phyloP scores from a whole-genome alignment of 2,797 vertebrate species.

The Microctenopoma lineatum region DNA sequence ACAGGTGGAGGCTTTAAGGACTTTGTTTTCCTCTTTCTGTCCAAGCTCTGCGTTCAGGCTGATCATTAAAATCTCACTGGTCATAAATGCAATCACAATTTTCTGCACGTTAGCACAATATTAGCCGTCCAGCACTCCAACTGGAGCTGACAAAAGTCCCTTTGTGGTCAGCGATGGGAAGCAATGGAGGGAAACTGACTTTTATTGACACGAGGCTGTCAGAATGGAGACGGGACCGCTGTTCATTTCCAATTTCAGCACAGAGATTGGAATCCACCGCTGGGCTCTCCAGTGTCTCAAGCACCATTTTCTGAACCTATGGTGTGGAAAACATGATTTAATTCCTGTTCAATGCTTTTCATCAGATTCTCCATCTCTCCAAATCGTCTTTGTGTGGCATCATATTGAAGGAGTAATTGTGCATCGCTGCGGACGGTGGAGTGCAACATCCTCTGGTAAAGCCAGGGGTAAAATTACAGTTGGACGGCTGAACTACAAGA shows the following conservation, averaged over 20 bases:
- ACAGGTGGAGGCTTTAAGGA: constrained; percentile 57
- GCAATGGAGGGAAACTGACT: constrained; percentile 79
- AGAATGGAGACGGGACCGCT: constrained; percentile 76
- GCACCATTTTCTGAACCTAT: constrained; percentile 80
- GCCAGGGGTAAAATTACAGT: constrained; percentile 46
- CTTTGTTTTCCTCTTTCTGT: constrained; percentile 30
- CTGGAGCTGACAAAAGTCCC: constrained; percentile 65
- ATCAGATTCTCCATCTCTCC: constrained; percentile 78
- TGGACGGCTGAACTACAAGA: constrained; percentile 6
- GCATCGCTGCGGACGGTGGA: constrained; percentile 70
- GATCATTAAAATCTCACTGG: constrained; percentile 24
- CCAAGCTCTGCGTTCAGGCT: constrained; percentile 17
- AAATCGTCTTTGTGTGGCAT: constrained; percentile 76
- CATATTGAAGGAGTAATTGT: constrained; percentile 77
- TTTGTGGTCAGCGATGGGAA: constrained; percentile 70
- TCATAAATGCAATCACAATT: constrained; percentile 29
- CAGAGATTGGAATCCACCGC: constrained; percentile 79
- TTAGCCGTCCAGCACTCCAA: constrained; percentile 36
- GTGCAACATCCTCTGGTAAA: constrained; percentile 67
- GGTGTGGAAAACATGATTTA: constrained; percentile 83
- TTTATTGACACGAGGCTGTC: constrained; percentile 81
- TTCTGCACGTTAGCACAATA: constrained; percentile 51
- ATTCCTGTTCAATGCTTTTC: constrained; percentile 82
- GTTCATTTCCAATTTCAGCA: constrained; percentile 83
- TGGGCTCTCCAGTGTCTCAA: constrained; percentile 75